A percentile compares a stretch with the other conserved stretches of the same genome.
phyloP scores from a whole-genome alignment of 2,888 invertebrate genomes.

The Lasius platythorax region DNA sequence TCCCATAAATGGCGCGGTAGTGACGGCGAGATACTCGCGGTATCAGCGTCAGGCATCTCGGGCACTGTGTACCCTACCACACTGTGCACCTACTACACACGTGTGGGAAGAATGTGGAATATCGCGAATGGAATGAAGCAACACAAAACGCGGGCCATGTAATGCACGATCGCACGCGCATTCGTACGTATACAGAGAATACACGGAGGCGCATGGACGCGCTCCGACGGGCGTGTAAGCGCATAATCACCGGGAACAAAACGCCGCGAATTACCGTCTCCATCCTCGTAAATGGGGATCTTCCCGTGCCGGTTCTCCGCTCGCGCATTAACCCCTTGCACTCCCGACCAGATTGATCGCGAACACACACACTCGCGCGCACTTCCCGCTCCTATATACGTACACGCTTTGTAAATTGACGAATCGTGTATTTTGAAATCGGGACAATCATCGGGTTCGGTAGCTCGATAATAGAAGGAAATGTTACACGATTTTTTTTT shows the following conservation, averaged over 20 bases:
- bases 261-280: slow-evolving; percentile 70
- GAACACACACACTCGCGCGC: background rate
- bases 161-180: slow-evolving; percentile 18
- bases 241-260: slow-evolving; percentile 74
- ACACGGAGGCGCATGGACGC: slow-evolving; percentile 62
- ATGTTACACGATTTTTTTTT: background rate
- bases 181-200: background rate
- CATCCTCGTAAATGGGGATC: slow-evolving; percentile 63
- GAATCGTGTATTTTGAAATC: background rate
- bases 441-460: background rate
- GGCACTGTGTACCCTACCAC: slow-evolving; percentile 57
- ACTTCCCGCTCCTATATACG: background rate
- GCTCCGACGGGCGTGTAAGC: slow-evolving; percentile 69
- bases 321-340: slow-evolving; percentile 39
- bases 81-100: slow-evolving; percentile 77
- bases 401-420: background rate
- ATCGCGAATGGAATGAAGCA: slow-evolving; percentile 84
- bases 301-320: slow-evolving; percentile 4
- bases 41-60: slow-evolving; percentile 82
- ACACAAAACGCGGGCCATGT: slow-evolving; percentile 70
- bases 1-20: slow-evolving; percentile 73
- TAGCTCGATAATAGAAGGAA: background rate
- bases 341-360: background rate
- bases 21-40: slow-evolving; percentile 67
- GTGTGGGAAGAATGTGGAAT: slow-evolving; percentile 85